phyloP scores from a whole-genome alignment of 2,888 invertebrate genomes.

The Crematogaster levior region DNA sequence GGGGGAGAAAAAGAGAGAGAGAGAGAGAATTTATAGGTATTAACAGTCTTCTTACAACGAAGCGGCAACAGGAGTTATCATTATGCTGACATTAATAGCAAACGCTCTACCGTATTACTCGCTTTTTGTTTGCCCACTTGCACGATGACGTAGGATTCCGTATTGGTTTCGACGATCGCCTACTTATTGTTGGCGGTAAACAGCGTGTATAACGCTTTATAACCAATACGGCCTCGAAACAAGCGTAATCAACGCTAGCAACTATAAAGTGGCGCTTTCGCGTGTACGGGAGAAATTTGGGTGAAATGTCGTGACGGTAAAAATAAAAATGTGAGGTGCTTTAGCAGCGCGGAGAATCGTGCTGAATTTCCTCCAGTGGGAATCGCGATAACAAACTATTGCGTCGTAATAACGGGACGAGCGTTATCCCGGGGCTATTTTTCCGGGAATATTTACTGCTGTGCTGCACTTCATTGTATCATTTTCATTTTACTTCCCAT shows the following conservation, averaged over 20 bases:
- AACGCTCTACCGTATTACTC: constrained; percentile 41
- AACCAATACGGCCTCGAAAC: constrained; percentile 32
- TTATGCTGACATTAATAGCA: constrained; percentile 43
- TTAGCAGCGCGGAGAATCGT: too few relatives aligned
- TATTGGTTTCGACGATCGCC: constrained; percentile 54
- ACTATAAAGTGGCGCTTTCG: constrained; percentile 4
- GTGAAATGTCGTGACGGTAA: constrained; percentile 8
- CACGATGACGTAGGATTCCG: constrained; percentile 52
- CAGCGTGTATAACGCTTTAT: constrained; percentile 39
- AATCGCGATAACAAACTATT: constrained; percentile 15
- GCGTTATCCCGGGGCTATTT: constrained; percentile 37
- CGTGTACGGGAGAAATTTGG: background rate
- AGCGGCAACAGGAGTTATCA: constrained; percentile 41
- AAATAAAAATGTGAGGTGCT: constrained; percentile 1
- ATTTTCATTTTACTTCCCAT: constrained; percentile 54
- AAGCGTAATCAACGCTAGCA: constrained; percentile 8
- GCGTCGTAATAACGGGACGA: background rate
- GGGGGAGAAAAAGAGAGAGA: background rate
- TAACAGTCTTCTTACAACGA: constrained; percentile 40
- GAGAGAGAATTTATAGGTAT: background rate
- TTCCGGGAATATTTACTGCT: constrained; percentile 41
- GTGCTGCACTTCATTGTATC: constrained; percentile 45
- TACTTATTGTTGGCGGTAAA: constrained; percentile 53
- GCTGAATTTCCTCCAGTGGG: background rate
- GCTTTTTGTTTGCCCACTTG: constrained; percentile 54